Percentiles rank a stretch among this genome's conserved stretches.
phyloP scores from a whole-genome alignment of 2,113 vertebrate genomes.

The Zapus hudsonius region DNA sequence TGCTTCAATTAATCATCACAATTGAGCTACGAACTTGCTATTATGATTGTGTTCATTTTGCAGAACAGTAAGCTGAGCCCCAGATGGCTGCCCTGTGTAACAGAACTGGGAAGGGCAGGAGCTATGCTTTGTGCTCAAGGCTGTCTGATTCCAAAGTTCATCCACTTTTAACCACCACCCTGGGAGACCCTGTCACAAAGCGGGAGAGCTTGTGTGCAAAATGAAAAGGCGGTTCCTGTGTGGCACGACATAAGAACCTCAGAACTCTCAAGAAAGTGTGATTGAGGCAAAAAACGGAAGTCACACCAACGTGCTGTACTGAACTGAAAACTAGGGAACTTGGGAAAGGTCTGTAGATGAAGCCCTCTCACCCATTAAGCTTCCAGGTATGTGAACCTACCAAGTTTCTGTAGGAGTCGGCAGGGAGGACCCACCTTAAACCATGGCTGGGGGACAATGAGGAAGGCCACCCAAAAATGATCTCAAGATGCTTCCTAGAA shows the following conservation, averaged over 20 bases:
- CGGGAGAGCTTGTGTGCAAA: slow-evolving; percentile 23
- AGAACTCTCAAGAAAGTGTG: not conserved
- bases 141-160: not conserved
- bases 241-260: slow-evolving; percentile 44
- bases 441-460: not conserved
- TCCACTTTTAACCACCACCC: not conserved
- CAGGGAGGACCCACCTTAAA: not conserved
- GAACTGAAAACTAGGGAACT: not conserved
- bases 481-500: not conserved
- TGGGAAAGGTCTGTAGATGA: not conserved
- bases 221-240: slow-evolving; percentile 28
- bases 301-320: not conserved
- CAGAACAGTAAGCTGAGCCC: not conserved
- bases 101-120: not conserved
- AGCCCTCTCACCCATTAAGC: not conserved
- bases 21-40: not conserved
- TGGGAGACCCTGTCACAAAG: not conserved
- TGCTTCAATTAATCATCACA: not conserved
- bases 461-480: not conserved
- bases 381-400: not conserved
- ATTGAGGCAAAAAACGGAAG: not conserved
- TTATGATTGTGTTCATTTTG: not conserved
- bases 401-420: not conserved
- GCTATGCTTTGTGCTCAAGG: not conserved
- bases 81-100: not conserved